Percentiles rank a stretch among this genome's conserved stretches.
These are phyloP conservation scores for Epicampocera succincta DNA, from an alignment of 2,888 invertebrate species.

Conservation along the genomic window DNA sequence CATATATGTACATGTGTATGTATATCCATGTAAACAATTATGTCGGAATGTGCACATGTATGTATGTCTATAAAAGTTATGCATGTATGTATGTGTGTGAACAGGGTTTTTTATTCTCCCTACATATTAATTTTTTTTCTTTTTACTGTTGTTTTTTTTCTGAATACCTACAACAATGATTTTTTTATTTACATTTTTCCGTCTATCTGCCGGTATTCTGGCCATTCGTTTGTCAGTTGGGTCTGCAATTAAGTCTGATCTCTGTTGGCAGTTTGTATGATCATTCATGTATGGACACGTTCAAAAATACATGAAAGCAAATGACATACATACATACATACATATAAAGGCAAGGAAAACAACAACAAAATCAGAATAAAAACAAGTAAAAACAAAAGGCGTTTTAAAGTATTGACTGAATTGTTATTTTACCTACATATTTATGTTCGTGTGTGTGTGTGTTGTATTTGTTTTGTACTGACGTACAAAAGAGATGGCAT, in stretches of 20 bases:
- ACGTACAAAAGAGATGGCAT: too few relatives aligned
- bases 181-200: background rate
- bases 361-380: constrained; percentile 23
- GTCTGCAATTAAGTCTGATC: constrained; percentile 54
- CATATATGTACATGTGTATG: too few relatives aligned
- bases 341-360: background rate
- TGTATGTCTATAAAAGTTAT: too few relatives aligned
- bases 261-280: constrained; percentile 31
- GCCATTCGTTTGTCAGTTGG: constrained; percentile 23
- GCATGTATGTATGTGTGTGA: too few relatives aligned
- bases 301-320: constrained; percentile 4
- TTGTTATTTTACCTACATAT: background rate
- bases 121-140: background rate
- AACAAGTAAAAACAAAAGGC: constrained; percentile 54
- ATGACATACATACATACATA: too few relatives aligned
- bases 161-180: constrained; percentile 33
- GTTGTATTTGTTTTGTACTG: too few relatives aligned
- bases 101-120: background rate
- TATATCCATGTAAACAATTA: too few relatives aligned
- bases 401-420: constrained; percentile 52
- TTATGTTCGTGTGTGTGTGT: too few relatives aligned
- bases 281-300: constrained; percentile 42
- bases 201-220: constrained; percentile 32
- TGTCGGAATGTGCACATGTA: too few relatives aligned
- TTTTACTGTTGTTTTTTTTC: constrained; percentile 6